Conservation (phyloP, 2,797 vertebrate genomes). For the Serranus cabrilla region DNA sequence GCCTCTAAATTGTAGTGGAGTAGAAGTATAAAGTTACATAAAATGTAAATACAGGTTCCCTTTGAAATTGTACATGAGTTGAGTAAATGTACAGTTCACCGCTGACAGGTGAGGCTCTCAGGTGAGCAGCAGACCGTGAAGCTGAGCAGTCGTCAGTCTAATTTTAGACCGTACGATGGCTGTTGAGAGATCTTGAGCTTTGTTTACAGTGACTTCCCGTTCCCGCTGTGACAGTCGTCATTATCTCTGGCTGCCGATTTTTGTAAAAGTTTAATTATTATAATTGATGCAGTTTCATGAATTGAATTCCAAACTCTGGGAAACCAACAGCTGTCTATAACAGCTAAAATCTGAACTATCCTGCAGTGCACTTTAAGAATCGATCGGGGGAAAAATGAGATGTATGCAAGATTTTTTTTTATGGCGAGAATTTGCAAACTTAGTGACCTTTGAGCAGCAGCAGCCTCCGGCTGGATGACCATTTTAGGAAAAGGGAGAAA, state of each 20-base stretch:
- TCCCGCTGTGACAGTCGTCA: background rate
- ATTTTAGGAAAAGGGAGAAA: slow-evolving; percentile 17
- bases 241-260: slow-evolving; percentile 5
- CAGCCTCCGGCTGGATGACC: background rate
- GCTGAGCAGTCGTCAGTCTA: background rate
- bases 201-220: slow-evolving; percentile 1
- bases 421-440: background rate
- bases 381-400: slow-evolving; percentile 3
- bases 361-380: slow-evolving; percentile 1
- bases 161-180: background rate
- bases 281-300: slow-evolving; percentile 3
- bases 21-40: too few relatives aligned
- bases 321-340: slow-evolving; percentile 10
- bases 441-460: background rate
- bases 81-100: too few relatives aligned
- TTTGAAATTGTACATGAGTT: too few relatives aligned
- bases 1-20: too few relatives aligned
- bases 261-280: slow-evolving; percentile 15
- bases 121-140: background rate
- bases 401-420: background rate
- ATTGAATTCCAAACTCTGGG: slow-evolving; percentile 10
- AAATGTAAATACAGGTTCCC: too few relatives aligned
- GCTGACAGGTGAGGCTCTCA: background rate
- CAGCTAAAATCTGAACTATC: background rate
- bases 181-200: background rate